Base-by-base conservation (phyloP, 2,888 invertebrate species). In the Labia minor region DNA sequence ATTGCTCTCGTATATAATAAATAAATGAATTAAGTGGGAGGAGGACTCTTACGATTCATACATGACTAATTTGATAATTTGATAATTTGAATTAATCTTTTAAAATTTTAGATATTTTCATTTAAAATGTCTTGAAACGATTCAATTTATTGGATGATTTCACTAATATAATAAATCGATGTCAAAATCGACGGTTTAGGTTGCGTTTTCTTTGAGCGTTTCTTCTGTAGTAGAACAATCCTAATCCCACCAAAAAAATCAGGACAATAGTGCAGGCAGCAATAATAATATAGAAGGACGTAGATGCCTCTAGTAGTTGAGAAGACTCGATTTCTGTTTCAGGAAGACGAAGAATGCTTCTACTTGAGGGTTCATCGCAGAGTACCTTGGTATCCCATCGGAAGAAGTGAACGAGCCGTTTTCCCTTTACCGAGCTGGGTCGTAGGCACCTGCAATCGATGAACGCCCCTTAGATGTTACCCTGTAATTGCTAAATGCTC, bases 351-450 rank as follows among this genome's bases (percentile, higher is more conserved):
- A 11, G 6, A 11, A 33, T 33, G 11, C 11, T 8, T 33, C 33
- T 33, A 33, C 11, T 33, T 8, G 33, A 33, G 6, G 33, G 33
- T 8, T 33, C 11, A 8, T 72, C 72, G 71, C 83, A 83, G 74
- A 84, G 78, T 10, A 81, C 79, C 65, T 77, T 75, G 64, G 79
- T 77, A 1, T 80, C 78, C 83, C 83, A 83, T 72, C 82, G 80
- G 74, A 82, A 83, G 83, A 83, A 85, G 73, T 84, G 85, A 16
- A 84, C 81, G 72, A 85, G 75, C 0, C 85, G 79, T 14, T 79
- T 75, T 3, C 81, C 80, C 62, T 77, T 77, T 66, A 81, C 75
- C 1, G 76, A 76, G 0, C 78, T 75, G 0, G 85, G 85, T 0
- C 78, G 77, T 0, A 77, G 78, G 64, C 85, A 85, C 72, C 85